A percentile compares a stretch with the other conserved stretches of the same genome.
Evolutionary conservation across 2,113 vertebrate species (phyloP).

Genomic region (Elachura formosa): DNA sequence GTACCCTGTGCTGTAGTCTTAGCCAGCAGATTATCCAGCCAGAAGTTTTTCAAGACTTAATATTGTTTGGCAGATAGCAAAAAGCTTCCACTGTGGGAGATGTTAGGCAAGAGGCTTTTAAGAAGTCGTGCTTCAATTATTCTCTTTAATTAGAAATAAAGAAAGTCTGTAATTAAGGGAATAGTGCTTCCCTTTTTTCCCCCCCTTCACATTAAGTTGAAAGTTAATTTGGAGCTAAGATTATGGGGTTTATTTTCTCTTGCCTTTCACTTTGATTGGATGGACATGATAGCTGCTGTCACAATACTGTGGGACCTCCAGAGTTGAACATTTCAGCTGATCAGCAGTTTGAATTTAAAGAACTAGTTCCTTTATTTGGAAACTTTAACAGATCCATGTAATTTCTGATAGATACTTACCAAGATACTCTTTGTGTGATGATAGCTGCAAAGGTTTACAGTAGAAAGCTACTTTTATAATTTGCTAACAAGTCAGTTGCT

Average conservation of each 20-base stretch:
- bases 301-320: background rate
- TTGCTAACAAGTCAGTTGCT: background rate
- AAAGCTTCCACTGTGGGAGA: background rate
- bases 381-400: background rate
- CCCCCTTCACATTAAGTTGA: background rate
- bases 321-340: background rate
- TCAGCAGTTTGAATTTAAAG: background rate
- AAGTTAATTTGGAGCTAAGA: background rate
- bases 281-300: background rate
- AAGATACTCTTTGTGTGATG: background rate
- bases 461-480: background rate
- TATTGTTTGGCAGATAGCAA: background rate
- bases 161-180: background rate
- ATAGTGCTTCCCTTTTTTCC: background rate
- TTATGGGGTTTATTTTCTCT: background rate
- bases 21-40: background rate
- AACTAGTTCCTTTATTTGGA: background rate
- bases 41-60: background rate
- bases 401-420: background rate
- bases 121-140: slow-evolving; percentile 45
- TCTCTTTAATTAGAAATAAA: slow-evolving; percentile 37
- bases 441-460: background rate
- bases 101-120: background rate
- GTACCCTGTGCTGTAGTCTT: background rate
- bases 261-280: background rate